These are phyloP conservation scores for Colletes gigas DNA, from an alignment of 1,140 invertebrate species.

Conservation along the genomic window DNA sequence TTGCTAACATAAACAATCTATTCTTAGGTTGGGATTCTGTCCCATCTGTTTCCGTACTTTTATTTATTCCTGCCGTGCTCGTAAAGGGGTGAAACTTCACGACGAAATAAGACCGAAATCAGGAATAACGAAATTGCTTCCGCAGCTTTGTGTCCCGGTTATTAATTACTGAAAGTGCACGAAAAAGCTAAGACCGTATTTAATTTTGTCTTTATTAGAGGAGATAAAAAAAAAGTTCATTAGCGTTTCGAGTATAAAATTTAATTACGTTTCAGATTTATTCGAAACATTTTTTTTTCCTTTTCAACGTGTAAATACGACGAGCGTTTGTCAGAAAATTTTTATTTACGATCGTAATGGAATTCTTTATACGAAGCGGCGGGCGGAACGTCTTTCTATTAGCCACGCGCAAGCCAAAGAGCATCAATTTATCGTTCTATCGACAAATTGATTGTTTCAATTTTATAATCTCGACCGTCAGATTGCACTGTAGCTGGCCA, in stretches of 20 bases:
- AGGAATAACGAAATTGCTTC: too few relatives aligned
- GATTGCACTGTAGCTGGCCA: neutral
- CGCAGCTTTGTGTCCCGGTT: too few relatives aligned
- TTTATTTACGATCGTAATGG: neutral
- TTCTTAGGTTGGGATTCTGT: neutral
- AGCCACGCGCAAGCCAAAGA: neutral
- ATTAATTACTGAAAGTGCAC: too few relatives aligned
- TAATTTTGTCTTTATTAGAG: too few relatives aligned
- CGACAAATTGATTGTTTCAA: slow-evolving; percentile 5
- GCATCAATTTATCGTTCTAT: neutral
- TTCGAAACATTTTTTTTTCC: too few relatives aligned
- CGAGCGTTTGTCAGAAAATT: neutral
- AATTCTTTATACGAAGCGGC: neutral
- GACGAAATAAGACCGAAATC: too few relatives aligned
- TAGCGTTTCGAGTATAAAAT: too few relatives aligned
- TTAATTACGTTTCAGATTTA: too few relatives aligned
- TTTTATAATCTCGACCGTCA: slow-evolving; percentile 12
- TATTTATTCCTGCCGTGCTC: neutral
- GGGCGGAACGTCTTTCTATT: neutral
- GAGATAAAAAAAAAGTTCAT: too few relatives aligned
- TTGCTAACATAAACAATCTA: neutral
- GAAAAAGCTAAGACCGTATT: too few relatives aligned
- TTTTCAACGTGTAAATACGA: too few relatives aligned
- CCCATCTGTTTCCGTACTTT: neutral
- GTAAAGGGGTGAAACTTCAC: too few relatives aligned